phyloP scores from a whole-genome alignment of 1,140 invertebrate species.

The Zaprionus africanus region DNA sequence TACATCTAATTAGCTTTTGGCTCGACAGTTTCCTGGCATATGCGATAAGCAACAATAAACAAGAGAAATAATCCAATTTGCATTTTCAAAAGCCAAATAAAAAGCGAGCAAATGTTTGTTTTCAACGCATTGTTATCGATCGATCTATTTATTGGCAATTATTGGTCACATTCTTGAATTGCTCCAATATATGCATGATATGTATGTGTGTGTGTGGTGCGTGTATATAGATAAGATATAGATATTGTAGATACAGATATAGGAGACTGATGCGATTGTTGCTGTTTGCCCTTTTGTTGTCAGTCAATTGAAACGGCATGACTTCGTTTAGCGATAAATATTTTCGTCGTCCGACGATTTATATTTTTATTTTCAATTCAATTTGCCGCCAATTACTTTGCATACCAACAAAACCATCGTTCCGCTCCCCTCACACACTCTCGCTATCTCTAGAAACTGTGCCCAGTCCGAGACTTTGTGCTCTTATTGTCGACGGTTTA shows the following conservation, averaged over 20 bases:
- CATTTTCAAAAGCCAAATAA: constrained; percentile 22
- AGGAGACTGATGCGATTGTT: constrained; percentile 20
- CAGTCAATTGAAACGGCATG: constrained; percentile 78
- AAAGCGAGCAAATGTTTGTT: constrained; percentile 20
- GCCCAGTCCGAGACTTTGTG: constrained; percentile 38
- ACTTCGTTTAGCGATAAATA: constrained; percentile 80
- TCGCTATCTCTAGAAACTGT: neutral
- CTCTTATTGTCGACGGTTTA: constrained; percentile 16
- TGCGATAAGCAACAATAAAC: constrained; percentile 41
- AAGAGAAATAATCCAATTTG: constrained; percentile 32
- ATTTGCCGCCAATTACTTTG: constrained; percentile 81
- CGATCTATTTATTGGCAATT: constrained; percentile 51
- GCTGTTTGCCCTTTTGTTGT: constrained; percentile 39
- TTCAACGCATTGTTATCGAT: constrained; percentile 35
- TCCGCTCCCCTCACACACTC: neutral
- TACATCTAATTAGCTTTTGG: constrained; percentile 48
- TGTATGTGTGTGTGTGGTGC: constrained; percentile 1
- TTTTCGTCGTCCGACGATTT: constrained; percentile 36
- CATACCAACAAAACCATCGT: constrained; percentile 46
- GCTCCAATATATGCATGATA: constrained; percentile 9
- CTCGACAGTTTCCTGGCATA: constrained; percentile 41
- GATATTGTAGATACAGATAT: constrained; percentile 26
- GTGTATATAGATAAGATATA: constrained; percentile 44
- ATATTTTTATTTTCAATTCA: constrained; percentile 65
- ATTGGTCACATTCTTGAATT: constrained; percentile 22